Percentiles rank a stretch among this genome's conserved stretches.
Evolutionary conservation across 1,140 invertebrate species (phyloP).

Genomic region (Phthorimaea operculella): DNA sequence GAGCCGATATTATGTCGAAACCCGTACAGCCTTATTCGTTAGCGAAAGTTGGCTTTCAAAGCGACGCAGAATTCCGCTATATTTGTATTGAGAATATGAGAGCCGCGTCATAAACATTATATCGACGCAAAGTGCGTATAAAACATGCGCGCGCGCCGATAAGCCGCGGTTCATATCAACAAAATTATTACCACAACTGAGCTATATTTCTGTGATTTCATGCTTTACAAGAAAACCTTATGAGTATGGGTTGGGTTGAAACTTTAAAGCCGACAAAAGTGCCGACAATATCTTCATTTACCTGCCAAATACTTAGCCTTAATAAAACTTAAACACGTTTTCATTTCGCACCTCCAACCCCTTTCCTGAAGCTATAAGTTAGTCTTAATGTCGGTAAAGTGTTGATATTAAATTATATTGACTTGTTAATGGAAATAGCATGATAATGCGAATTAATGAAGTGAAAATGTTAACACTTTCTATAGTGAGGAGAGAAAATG

Average conservation of each 20-base stretch:
- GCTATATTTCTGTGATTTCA: slow-evolving; percentile 13
- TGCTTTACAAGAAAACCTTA: slow-evolving; percentile 10
- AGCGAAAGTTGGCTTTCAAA: slow-evolving; percentile 40
- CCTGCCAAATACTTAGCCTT: too few relatives aligned
- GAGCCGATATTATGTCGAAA: slow-evolving; percentile 30
- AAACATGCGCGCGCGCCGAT: slow-evolving; percentile 14
- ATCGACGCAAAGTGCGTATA: slow-evolving; percentile 17
- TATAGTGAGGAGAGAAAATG: slow-evolving; percentile 21
- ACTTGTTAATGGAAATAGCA: too few relatives aligned
- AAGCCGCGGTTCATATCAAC: slow-evolving; percentile 5
- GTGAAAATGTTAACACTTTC: slow-evolving; percentile 8
- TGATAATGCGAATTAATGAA: neutral
- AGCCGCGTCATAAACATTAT: slow-evolving; percentile 22
- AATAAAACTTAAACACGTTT: too few relatives aligned
- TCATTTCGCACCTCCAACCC: too few relatives aligned
- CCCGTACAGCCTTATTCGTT: slow-evolving; percentile 36
- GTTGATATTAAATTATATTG: too few relatives aligned
- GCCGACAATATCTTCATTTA: neutral
- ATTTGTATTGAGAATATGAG: slow-evolving; percentile 21
- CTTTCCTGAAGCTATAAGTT: too few relatives aligned
- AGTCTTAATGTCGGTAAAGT: too few relatives aligned
- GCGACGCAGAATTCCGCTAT: slow-evolving; percentile 29
- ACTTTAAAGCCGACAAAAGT: neutral
- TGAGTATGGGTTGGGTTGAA: too few relatives aligned
- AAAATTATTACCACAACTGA: neutral